Evolutionary conservation across 2,797 vertebrate genomes (phyloP).

Genomic region (Aplochiton taeniatus): DNA sequence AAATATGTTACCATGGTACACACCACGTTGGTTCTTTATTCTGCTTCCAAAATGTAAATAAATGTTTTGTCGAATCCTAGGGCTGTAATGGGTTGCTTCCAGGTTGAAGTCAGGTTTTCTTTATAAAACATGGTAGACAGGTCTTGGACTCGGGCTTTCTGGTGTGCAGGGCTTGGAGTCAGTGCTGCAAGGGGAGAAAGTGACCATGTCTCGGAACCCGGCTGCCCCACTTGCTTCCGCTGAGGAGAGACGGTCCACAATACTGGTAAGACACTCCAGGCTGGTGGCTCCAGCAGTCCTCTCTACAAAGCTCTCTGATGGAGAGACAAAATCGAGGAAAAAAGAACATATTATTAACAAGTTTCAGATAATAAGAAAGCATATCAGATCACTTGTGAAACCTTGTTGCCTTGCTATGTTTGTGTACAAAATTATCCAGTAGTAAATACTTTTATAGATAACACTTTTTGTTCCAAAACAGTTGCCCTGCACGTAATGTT

Average conservation of each 20-base stretch:
- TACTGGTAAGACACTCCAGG: conserved; percentile 94
- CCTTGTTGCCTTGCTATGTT: too few relatives aligned
- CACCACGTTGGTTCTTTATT: not conserved
- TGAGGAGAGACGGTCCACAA: conserved; percentile 91
- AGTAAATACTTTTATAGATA: too few relatives aligned
- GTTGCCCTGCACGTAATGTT: too few relatives aligned
- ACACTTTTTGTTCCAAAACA: too few relatives aligned
- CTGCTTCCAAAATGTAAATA: conserved; percentile 10
- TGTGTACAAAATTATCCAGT: too few relatives aligned
- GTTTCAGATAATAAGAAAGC: not conserved
- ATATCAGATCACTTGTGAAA: too few relatives aligned
- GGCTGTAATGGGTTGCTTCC: not conserved
- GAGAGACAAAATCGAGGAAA: not conserved
- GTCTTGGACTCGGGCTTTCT: conserved; percentile 78
- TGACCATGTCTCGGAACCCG: conserved; percentile 67
- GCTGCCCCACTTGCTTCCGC: conserved; percentile 72
- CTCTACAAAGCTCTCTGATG: conserved; percentile 70
- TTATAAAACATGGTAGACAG: conserved; percentile 94
- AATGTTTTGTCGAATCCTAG: conserved; percentile 14
- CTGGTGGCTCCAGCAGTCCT: conserved; percentile 84
- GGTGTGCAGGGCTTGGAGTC: conserved; percentile 86
- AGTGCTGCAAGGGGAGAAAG: conserved; percentile 77
- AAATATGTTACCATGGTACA: too few relatives aligned
- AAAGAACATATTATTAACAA: not conserved
- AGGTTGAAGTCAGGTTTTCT: conserved; percentile 4